These are phyloP conservation scores for Agrotis clavis DNA, from an alignment of 2,888 invertebrate species.

Conservation along the genomic window DNA sequence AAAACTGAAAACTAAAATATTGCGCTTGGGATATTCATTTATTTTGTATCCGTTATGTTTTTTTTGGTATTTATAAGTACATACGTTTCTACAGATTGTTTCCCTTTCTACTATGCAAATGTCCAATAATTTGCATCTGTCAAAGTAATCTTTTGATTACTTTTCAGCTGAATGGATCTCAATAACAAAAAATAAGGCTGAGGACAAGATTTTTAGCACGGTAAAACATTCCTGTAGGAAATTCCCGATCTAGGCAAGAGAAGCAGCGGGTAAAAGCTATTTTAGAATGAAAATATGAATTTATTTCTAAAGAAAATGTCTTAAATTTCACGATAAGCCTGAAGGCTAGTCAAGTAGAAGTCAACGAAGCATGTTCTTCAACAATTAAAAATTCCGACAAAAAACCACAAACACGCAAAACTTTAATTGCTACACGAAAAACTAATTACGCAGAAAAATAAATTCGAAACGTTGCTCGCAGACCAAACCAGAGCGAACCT, in stretches of 20 bases:
- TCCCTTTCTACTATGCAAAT: too few relatives aligned
- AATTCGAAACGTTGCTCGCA: constrained; percentile 8
- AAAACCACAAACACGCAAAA: constrained; percentile 7
- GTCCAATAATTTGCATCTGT: too few relatives aligned
- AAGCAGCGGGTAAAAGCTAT: not conserved
- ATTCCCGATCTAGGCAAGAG: not conserved
- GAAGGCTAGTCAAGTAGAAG: not conserved
- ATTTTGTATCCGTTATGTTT: not conserved
- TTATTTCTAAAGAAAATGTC: not conserved
- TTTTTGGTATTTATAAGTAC: not conserved
- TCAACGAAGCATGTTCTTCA: not conserved
- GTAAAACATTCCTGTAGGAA: not conserved
- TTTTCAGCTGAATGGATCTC: not conserved
- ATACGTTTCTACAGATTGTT: not conserved
- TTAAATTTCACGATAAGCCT: not conserved
- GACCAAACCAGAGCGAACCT: constrained; percentile 1
- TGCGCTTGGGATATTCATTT: not conserved
- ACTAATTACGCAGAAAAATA: constrained; percentile 7
- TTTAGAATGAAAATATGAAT: not conserved
- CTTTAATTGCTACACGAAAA: constrained; percentile 15
- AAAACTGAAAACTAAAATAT: constrained; percentile 23
- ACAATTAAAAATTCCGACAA: not conserved
- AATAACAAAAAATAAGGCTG: not conserved
- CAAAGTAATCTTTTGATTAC: not conserved
- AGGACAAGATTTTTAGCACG: not conserved